Evolutionary conservation across 2,113 vertebrate genomes (phyloP).

Genomic region (Dendropsophus ebraccatus): DNA sequence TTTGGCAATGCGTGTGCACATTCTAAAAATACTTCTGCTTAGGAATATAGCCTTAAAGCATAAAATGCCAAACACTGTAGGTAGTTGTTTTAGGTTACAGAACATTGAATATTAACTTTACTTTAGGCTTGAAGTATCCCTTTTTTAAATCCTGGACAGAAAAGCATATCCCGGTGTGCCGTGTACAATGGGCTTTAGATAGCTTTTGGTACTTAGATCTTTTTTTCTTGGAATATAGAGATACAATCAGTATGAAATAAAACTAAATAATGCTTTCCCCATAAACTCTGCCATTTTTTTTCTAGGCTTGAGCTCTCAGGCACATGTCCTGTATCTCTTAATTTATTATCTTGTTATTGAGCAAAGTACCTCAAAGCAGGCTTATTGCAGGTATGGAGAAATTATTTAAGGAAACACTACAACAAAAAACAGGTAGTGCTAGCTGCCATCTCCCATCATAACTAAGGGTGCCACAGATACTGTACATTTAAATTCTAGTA

Average conservation of each 20-base stretch:
- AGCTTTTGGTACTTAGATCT: background rate
- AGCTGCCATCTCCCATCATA: no score
- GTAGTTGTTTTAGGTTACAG: constrained; percentile 78
- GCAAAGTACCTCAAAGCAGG: background rate
- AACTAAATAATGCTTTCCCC: background rate
- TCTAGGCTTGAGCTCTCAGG: background rate
- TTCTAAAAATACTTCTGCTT: constrained; percentile 83
- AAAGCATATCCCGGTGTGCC: constrained; percentile 20
- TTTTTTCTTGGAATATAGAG: constrained; percentile 2
- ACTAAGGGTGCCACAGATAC: no score
- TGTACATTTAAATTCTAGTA: no score
- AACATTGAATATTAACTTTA: constrained; percentile 27
- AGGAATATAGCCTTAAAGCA: constrained; percentile 76
- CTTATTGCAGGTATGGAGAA: background rate
- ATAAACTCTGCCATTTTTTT: background rate
- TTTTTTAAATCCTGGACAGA: constrained; percentile 5
- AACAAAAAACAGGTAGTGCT: no score
- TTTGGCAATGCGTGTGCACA: constrained; percentile 73
- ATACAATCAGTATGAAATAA: background rate
- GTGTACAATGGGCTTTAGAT: background rate
- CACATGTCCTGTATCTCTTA: background rate
- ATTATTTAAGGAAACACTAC: no score
- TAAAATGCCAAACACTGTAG: constrained; percentile 68
- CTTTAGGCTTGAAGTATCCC: background rate
- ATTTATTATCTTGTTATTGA: background rate